Evolutionary conservation across 2,113 vertebrate genomes (phyloP), one percentile per base, ranked within the genome.

Genomic region (Eptatretus burgeri): DNA sequence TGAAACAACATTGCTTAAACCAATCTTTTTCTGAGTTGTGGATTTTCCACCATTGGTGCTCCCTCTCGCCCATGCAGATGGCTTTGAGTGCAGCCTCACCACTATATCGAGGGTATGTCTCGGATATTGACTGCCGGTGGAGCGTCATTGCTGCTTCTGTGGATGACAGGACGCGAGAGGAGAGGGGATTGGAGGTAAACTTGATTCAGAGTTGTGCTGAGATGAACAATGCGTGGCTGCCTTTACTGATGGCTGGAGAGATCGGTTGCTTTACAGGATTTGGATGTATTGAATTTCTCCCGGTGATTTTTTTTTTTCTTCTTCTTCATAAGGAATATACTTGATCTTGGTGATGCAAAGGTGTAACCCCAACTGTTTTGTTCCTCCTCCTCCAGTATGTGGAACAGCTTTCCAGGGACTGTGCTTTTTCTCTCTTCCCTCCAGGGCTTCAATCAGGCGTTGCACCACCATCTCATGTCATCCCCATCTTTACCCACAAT

Each of bases 51-150:
- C 27, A 41, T 41, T 7, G 7, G 7, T 7, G 27, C 27, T 41
- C 27, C 27, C 27, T 41, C 3, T 41, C 27, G 27, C 72, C 16
- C 66, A 75, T 76, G 41, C 67, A 98, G 91, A 98, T 98, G 91
- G 91, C 89, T 0, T 66, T 98, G 73, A 98, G 91, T 62, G 89
- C 91, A 16, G 85, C 89, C 1, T 82, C 91, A 17, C 91, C 91
- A 1, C 86, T 93, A 72, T 98, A 98, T 76, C 78, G 89, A 76
- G 89, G 91, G 68, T 83, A 78, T 1, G 80, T 96, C 69, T 93
- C 91, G 0, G 88, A 96, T 67, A 93, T 79, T 7, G 91, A 98
- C 72, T 98, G 91, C 71, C 89, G 91, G 68, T 98, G 91, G 91
- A 85, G 84, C 51, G 82, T 98, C 63, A 93, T 98, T 71, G 95